These are phyloP conservation scores for Aratinga solstitialis DNA, from an alignment of 2,797 vertebrate species.

Conservation along the genomic window DNA sequence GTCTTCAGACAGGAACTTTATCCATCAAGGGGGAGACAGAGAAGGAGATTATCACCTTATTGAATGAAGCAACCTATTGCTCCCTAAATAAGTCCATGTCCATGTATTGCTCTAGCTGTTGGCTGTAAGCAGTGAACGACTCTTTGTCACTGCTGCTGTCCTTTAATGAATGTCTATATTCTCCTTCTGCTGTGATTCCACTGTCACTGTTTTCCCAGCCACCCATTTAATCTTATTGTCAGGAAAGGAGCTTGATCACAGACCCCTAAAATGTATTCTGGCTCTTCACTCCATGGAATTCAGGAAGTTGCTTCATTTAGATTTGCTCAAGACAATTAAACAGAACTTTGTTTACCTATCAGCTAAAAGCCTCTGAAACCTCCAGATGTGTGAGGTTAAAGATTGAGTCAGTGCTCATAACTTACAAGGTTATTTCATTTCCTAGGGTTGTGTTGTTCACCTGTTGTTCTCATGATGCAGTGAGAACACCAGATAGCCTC, in stretches of 20 bases:
- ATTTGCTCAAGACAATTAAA: not conserved
- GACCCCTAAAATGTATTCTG: not conserved
- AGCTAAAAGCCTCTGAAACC: not conserved
- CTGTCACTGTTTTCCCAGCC: not conserved
- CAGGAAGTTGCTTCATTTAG: not conserved
- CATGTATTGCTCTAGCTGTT: not conserved
- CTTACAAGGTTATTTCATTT: not conserved
- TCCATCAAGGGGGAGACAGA: slow-evolving; percentile 10
- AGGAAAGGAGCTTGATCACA: not conserved
- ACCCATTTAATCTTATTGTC: not conserved
- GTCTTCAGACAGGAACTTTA: slow-evolving; percentile 12
- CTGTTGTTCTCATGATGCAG: not conserved
- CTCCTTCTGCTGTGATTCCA: not conserved
- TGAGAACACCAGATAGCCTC: not conserved
- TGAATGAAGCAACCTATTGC: slow-evolving; percentile 15
- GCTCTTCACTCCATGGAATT: not conserved
- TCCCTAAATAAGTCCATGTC: not conserved
- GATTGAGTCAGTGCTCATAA: not conserved
- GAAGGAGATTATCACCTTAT: slow-evolving; percentile 15
- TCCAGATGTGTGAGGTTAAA: accelerated
- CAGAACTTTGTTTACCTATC: not conserved
- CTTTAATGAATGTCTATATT: not conserved
- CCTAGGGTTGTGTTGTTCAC: not conserved
- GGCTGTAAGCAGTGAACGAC: not conserved
- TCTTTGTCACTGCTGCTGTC: not conserved